phyloP scores from a whole-genome alignment of 2,797 vertebrate species.

The Coluber constrictor region DNA sequence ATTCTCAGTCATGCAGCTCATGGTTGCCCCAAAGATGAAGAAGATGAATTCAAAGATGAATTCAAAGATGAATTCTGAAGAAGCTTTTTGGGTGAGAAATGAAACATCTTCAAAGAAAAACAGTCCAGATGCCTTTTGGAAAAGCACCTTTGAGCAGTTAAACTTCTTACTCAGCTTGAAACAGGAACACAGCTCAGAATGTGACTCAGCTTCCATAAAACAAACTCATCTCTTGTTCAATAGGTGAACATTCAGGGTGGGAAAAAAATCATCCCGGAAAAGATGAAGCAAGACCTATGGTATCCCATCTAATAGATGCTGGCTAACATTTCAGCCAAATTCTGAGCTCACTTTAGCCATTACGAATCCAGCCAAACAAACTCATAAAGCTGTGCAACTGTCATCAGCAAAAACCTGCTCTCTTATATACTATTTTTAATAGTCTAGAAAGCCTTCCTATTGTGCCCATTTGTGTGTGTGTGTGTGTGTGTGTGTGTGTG shows the following conservation, averaged over 20 bases:
- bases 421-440: constrained; percentile 26
- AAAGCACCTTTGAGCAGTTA: neutral
- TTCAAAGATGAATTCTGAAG: neutral
- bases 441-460: constrained; percentile 14
- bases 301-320: neutral
- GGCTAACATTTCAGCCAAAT: neutral
- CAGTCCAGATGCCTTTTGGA: neutral
- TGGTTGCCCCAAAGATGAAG: neutral
- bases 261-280: neutral
- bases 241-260: neutral
- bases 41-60: neutral
- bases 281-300: neutral
- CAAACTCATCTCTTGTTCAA: constrained; percentile 5
- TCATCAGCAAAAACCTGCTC: constrained; percentile 15
- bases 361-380: constrained; percentile 1
- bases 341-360: neutral
- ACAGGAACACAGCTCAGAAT: neutral
- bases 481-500: neutral
- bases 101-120: neutral
- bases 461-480: neutral
- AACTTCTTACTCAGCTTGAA: neutral
- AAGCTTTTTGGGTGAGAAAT: neutral
- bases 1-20: neutral
- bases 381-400: fast-evolving
- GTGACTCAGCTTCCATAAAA: neutral